Evolutionary conservation across 2,888 invertebrate genomes (phyloP), one percentile per base, ranked within the genome.

Genomic region (Encarsia formosa): DNA sequence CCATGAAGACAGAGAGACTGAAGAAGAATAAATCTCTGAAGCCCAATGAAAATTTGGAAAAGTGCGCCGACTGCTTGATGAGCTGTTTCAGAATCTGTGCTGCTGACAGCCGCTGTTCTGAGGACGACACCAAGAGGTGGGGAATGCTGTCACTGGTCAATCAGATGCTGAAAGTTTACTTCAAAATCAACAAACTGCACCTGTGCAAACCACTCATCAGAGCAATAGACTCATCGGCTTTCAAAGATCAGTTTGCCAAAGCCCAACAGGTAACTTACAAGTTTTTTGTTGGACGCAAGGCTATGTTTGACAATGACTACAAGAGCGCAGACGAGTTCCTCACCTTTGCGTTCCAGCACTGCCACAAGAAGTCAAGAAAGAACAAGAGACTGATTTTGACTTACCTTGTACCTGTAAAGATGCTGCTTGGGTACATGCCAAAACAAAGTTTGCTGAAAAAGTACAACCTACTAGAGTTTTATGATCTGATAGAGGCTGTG

Each of bases 301-400:
- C 95, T 3, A 97, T 99, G 93, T 99, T 98, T 72, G 98, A 99
- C 75, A 94, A 94, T 49, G 93, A 98, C 70, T 95, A 95, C 69
- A 87, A 87, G 72, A 82, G 85, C 61, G 84, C 98, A 19, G 95
- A 98, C 71, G 88, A 92, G 68, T 91, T 88, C 67, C 76, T 99
- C 19, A 86, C 91, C 0, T 99, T 87, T 74, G 96, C 98, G 1
- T 98, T 98, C 73, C 84, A 88, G 69, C 86, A 90, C 66, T 97
- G 98, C 65, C 92, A 93, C 62, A 80, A 79, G 55, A 80, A 81
- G 48, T 88, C 87, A 54, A 80, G 78, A 49, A 89, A 86, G 66
- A 99, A 99, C 74, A 97, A 97, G 69, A 79, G 91, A 54, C 79
- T 93, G 35, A 96, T 97, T 65, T 79, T 99, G 5, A 95, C 95